A percentile compares a stretch with the other conserved stretches of the same genome.
phyloP scores from a whole-genome alignment of 2,113 vertebrate species.

The Hymenochirus boettgeri region DNA sequence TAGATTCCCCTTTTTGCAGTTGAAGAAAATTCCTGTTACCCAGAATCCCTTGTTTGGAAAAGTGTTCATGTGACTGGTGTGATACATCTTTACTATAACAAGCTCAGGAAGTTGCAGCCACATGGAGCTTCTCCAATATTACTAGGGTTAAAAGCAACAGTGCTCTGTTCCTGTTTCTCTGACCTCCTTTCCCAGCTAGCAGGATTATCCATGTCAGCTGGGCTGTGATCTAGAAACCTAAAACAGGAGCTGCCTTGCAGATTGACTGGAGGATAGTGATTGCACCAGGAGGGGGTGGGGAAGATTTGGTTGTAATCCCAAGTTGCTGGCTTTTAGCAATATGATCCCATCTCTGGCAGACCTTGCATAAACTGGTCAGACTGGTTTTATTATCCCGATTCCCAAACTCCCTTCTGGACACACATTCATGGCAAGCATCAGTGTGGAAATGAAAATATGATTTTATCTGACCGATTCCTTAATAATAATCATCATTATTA shows the following conservation, averaged over 20 bases:
- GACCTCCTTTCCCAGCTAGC: conserved; percentile 12
- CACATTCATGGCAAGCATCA: no score
- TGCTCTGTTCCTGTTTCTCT: conserved; percentile 9
- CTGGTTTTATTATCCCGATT: conserved; percentile 38
- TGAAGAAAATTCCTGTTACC: no score
- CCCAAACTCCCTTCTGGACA: conserved; percentile 41
- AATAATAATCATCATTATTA: no score
- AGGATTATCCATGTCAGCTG: conserved; percentile 42
- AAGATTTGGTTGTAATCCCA: conserved; percentile 23
- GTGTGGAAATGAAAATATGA: no score
- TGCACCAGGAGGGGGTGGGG: conserved; percentile 36
- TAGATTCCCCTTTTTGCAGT: no score
- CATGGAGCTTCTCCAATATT: background rate
- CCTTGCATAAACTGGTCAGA: conserved; percentile 42
- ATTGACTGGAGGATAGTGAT: conserved; percentile 26
- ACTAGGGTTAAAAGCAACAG: conserved; percentile 7
- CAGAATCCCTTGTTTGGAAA: background rate
- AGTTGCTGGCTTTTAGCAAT: conserved; percentile 36
- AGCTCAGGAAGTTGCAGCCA: no score
- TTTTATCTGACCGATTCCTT: no score
- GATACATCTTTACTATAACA: no score
- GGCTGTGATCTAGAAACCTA: conserved; percentile 37
- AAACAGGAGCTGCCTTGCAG: conserved; percentile 31
- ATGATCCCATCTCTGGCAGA: conserved; percentile 37
- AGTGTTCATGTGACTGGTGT: no score